These are phyloP conservation scores for Limosa lapponica DNA, from an alignment of 2,797 vertebrate species.

Conservation along the genomic window DNA sequence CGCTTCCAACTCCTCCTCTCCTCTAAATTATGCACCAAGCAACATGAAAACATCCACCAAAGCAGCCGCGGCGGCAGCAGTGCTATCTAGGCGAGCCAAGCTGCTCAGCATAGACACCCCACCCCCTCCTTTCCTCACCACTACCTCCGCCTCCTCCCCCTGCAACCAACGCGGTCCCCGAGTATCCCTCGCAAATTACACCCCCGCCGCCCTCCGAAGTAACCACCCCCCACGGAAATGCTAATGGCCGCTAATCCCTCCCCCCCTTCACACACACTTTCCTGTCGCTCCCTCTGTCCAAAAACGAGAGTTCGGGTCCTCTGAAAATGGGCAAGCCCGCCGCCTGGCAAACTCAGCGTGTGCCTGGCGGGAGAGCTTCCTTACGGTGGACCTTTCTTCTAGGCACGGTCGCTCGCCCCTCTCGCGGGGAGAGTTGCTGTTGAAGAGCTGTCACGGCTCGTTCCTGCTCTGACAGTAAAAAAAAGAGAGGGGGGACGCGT, in stretches of 20 bases:
- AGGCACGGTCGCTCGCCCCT: neutral
- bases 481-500: neutral
- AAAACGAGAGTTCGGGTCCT: neutral
- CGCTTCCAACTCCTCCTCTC: conserved; percentile 23
- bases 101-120: neutral
- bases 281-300: neutral
- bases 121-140: neutral
- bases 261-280: neutral
- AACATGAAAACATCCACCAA: conserved; percentile 63
- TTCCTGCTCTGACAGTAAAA: neutral
- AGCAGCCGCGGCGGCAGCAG: neutral
- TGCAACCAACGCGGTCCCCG: neutral
- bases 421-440: neutral
- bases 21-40: conserved; percentile 50
- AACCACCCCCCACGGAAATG: conserved; percentile 43
- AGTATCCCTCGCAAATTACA: neutral
- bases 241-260: conserved; percentile 69
- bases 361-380: neutral
- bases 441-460: neutral
- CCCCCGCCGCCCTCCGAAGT: neutral
- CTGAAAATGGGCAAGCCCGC: neutral
- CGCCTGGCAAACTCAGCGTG: neutral
- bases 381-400: neutral
- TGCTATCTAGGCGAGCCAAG: neutral
- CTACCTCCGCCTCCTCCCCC: neutral